Conservation (phyloP, 1,140 invertebrate species). For the Drosophila serrata region DNA sequence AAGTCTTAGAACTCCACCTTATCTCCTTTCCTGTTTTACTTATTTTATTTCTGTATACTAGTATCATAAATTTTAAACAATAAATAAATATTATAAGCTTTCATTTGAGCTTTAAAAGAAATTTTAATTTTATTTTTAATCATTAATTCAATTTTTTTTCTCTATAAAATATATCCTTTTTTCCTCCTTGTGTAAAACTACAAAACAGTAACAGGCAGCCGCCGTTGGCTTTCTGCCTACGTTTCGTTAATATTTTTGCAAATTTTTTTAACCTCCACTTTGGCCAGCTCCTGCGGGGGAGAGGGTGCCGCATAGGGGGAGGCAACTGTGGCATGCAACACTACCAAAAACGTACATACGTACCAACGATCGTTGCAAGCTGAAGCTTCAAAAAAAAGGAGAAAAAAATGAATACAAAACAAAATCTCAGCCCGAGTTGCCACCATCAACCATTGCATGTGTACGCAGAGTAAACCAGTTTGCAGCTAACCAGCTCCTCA, state of each 20-base stretch:
- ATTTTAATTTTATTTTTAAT: background rate
- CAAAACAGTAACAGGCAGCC: conserved; percentile 51
- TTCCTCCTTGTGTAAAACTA: background rate
- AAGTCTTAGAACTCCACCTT: no score
- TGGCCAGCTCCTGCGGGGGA: conserved; percentile 66
- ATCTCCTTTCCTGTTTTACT: background rate
- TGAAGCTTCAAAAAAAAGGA: conserved; percentile 6
- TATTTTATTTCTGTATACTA: background rate
- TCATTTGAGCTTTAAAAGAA: background rate
- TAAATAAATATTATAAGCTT: background rate
- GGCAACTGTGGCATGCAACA: conserved; percentile 49
- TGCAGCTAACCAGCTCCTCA: conserved; percentile 57
- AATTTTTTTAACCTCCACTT: conserved; percentile 82
- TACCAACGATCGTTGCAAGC: conserved; percentile 46
- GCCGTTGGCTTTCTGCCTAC: conserved; percentile 70
- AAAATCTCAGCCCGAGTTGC: conserved; percentile 57
- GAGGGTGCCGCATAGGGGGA: conserved; percentile 26
- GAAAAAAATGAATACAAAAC: conserved; percentile 26
- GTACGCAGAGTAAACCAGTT: conserved; percentile 64
- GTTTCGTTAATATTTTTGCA: conserved; percentile 83
- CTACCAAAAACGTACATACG: conserved; percentile 63
- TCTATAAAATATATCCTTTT: background rate
- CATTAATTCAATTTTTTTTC: background rate
- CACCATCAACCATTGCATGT: conserved; percentile 58
- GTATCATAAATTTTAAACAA: background rate